Evolutionary conservation across 2,888 invertebrate species (phyloP).

Genomic region (Isotomurus palustris): DNA sequence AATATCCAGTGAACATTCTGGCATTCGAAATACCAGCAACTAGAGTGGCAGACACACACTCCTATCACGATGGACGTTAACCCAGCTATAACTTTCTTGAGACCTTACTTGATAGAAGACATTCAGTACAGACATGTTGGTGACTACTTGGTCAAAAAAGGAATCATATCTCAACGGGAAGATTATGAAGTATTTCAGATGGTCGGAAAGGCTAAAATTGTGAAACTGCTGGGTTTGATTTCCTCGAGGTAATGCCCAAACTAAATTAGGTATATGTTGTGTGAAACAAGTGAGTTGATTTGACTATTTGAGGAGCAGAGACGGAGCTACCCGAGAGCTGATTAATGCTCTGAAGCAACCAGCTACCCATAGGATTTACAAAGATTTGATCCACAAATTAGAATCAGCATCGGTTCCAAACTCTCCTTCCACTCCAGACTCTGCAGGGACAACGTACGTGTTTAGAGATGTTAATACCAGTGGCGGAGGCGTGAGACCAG

Average conservation of each 20-base stretch:
- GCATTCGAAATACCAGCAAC: too few species aligned
- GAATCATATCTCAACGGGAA: conserved; percentile 35
- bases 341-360: conserved; percentile 35
- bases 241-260: conserved; percentile 20
- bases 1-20: too few species aligned
- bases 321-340: conserved; percentile 33
- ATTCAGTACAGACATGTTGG: conserved; percentile 33
- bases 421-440: conserved; percentile 5
- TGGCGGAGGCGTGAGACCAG: conserved; percentile 16
- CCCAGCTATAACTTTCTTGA: conserved; percentile 19
- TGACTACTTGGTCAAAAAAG: conserved; percentile 34
- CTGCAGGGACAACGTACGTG: conserved; percentile 1
- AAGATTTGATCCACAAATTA: conserved; percentile 35
- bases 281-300: not conserved
- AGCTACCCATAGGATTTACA: conserved; percentile 24
- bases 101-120: conserved; percentile 35
- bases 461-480: conserved; percentile 5
- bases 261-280: not conserved
- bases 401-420: conserved; percentile 24
- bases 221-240: conserved; percentile 27
- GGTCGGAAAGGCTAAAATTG: conserved; percentile 29
- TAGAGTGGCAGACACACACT: too few species aligned
- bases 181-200: conserved; percentile 36
- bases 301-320: conserved; percentile 17
- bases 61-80: conserved; percentile 33